Evolutionary conservation across 2,113 vertebrate genomes (phyloP).

Genomic region (Tyrannus savana): DNA sequence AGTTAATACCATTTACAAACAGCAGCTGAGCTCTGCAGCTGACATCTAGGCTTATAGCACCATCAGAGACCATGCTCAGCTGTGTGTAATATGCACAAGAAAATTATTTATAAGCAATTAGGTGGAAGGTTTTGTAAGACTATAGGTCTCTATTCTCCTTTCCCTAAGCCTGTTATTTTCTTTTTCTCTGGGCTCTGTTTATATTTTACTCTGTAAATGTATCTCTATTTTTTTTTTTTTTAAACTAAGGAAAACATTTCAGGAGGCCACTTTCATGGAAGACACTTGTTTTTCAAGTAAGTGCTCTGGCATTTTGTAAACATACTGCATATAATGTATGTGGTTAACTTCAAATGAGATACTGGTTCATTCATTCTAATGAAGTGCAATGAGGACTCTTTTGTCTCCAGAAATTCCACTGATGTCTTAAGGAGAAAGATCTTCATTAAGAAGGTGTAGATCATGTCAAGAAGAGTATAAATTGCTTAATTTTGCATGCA

Average conservation of each 20-base stretch:
- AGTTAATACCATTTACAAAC: constrained; percentile 68
- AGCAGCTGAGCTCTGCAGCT: constrained; percentile 62
- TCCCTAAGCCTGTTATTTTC: background rate
- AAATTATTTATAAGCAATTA: constrained; percentile 52
- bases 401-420: background rate
- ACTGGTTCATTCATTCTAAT: background rate
- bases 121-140: constrained; percentile 11
- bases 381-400: background rate
- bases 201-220: constrained; percentile 32
- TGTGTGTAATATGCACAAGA: constrained; percentile 3
- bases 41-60: constrained; percentile 35
- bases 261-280: background rate
- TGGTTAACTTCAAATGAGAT: constrained; percentile 13
- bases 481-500: background rate
- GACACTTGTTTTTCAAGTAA: constrained; percentile 20
- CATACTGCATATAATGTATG: background rate
- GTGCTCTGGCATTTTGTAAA: background rate
- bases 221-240: background rate
- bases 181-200: constrained; percentile 25
- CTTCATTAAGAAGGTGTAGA: background rate
- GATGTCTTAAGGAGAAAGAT: background rate
- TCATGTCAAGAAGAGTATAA: background rate
- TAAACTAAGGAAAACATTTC: background rate
- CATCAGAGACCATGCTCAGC: background rate
- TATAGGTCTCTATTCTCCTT: background rate